A percentile compares a stretch with the other conserved stretches of the same genome.
Conservation (phyloP, 2,888 invertebrate genomes). For the Ischnus inquisitorius region DNA sequence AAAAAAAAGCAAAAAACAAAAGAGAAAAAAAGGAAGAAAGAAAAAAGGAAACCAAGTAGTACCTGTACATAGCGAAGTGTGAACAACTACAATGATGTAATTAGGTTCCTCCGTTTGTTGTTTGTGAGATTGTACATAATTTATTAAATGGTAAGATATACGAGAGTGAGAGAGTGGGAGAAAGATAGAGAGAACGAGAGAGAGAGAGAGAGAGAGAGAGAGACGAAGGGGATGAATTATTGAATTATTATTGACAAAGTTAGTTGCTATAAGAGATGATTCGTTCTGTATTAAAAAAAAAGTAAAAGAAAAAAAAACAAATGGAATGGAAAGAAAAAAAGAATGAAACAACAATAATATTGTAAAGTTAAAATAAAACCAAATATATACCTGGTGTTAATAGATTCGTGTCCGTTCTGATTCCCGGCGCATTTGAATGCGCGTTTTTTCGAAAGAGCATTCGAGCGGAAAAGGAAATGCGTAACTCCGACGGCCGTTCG, state of each 20-base stretch:
- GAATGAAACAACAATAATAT: slow-evolving; percentile 82
- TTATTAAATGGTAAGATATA: slow-evolving; percentile 83
- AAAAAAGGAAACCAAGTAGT: slow-evolving; percentile 81
- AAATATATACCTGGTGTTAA: slow-evolving; percentile 85
- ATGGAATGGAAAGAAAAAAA: slow-evolving; percentile 56
- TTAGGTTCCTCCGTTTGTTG: slow-evolving; percentile 85
- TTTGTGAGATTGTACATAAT: slow-evolving; percentile 86
- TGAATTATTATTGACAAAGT: slow-evolving; percentile 82
- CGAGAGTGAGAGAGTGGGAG: slow-evolving; percentile 73
- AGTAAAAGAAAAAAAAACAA: slow-evolving; percentile 57
- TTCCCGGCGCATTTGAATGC: slow-evolving; percentile 20
- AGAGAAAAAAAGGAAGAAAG: slow-evolving; percentile 71
- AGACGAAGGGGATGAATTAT: slow-evolving; percentile 67
- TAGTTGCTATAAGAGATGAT: slow-evolving; percentile 81
- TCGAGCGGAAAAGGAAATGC: background rate
- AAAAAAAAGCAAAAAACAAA: slow-evolving; percentile 68
- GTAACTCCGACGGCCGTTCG: slow-evolving; percentile 13
- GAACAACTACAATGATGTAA: slow-evolving; percentile 84
- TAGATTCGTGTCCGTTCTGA: slow-evolving; percentile 61
- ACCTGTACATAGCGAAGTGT: slow-evolving; percentile 85
- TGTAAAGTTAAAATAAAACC: slow-evolving; percentile 84
- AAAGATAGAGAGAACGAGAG: slow-evolving; percentile 71
- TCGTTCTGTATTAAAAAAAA: slow-evolving; percentile 82
- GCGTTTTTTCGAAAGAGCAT: too few relatives aligned
- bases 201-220: slow-evolving; percentile 69